Conservation (phyloP, 1,140 invertebrate genomes). For the Hestina assimilis region DNA sequence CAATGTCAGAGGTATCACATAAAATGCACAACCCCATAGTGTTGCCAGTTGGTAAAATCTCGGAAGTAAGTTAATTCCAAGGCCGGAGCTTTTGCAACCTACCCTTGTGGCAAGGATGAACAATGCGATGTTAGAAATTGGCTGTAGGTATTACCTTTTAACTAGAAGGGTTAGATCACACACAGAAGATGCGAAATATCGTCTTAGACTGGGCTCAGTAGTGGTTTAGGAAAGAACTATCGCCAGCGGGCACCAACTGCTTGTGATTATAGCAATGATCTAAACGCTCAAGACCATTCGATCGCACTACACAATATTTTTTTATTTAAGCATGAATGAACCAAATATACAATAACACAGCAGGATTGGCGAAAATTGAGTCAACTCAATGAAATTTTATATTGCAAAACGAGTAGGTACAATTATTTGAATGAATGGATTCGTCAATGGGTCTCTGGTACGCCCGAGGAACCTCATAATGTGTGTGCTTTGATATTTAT, state of each 20-base stretch:
- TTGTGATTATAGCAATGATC: background rate
- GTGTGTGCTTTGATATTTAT: background rate
- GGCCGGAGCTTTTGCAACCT: too few species aligned
- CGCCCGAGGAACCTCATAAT: background rate
- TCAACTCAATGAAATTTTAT: background rate
- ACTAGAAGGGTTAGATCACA: too few species aligned
- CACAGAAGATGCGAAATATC: too few species aligned
- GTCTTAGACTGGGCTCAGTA: too few species aligned
- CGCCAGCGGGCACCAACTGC: background rate
- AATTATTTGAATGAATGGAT: background rate
- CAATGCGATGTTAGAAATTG: too few species aligned
- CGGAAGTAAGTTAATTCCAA: too few species aligned
- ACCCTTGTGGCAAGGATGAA: too few species aligned
- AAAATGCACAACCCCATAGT: too few species aligned
- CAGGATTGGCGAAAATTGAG: constrained; percentile 11
- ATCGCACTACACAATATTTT: background rate
- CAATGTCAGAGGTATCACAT: too few species aligned
- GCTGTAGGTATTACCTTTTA: too few species aligned
- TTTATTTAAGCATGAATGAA: constrained; percentile 26
- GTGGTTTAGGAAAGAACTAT: too few species aligned
- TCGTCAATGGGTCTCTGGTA: background rate
- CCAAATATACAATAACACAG: constrained; percentile 21
- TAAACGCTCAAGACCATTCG: background rate
- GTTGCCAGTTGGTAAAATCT: too few species aligned
- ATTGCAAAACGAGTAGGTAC: background rate